phyloP scores from a whole-genome alignment of 2,113 vertebrate genomes.

The Aptenodytes forsteri region DNA sequence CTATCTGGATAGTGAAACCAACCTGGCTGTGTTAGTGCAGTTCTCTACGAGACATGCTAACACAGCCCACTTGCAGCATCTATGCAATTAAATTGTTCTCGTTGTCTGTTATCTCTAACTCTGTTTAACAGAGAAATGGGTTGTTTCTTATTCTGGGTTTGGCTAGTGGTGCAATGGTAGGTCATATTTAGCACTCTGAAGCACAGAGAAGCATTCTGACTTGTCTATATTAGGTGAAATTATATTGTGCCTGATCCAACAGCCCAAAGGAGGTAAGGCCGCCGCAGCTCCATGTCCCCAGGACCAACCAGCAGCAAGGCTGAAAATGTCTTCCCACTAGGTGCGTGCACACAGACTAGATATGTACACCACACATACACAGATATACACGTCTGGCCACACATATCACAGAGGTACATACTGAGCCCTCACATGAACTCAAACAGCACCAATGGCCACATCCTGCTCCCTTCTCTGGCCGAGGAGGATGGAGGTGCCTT shows the following conservation, averaged over 20 bases:
- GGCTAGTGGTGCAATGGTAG: neutral
- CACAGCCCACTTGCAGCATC: neutral
- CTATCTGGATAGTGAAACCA: neutral
- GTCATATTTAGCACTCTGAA: neutral
- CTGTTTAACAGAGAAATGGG: neutral
- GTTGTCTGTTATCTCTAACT: neutral
- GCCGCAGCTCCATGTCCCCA: too few species aligned
- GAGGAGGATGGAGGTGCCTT: neutral
- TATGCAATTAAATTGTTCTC: neutral
- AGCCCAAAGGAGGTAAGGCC: neutral
- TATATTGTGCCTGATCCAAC: neutral
- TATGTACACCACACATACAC: rapidly evolving
- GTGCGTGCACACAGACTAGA: rapidly evolving
- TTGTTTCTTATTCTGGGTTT: neutral
- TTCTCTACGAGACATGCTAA: neutral
- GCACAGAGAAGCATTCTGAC: neutral
- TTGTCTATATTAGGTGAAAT: neutral
- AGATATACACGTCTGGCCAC: too few species aligned
- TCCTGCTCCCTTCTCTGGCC: neutral
- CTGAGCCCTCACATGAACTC: neutral
- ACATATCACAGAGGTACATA: neutral
- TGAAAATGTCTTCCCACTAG: neutral
- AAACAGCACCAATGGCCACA: neutral
- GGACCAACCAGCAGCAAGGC: neutral
- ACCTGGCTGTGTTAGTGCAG: rapidly evolving